Conservation (phyloP, 1,140 invertebrate genomes). For the Capitella teleta region DNA sequence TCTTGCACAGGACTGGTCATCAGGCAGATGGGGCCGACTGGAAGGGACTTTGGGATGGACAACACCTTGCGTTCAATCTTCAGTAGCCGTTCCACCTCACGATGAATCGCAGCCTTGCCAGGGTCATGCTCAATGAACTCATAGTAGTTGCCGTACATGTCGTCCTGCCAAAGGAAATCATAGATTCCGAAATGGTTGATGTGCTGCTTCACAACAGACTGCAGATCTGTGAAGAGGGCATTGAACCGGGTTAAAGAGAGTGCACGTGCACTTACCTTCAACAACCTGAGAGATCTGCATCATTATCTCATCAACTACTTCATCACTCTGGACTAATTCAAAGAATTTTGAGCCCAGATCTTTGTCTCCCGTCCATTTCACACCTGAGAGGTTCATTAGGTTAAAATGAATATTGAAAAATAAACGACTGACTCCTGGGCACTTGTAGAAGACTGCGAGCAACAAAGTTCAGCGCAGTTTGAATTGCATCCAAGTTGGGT, state of each 20-base stretch:
- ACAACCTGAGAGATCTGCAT: slow-evolving; percentile 25
- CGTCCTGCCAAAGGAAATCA: slow-evolving; percentile 43
- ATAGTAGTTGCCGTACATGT: slow-evolving; percentile 37
- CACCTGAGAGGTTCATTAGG: slow-evolving; percentile 18
- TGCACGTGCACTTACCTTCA: slow-evolving; percentile 21
- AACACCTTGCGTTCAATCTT: slow-evolving; percentile 34
- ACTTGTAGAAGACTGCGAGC: slow-evolving; percentile 29
- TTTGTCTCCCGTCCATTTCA: slow-evolving; percentile 23
- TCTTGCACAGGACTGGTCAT: slow-evolving; percentile 35
- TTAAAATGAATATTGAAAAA: slow-evolving; percentile 1
- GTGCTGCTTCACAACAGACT: slow-evolving; percentile 27
- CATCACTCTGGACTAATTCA: slow-evolving; percentile 22
- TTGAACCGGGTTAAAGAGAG: neutral
- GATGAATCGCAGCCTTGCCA: slow-evolving; percentile 29
- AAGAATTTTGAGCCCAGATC: slow-evolving; percentile 25
- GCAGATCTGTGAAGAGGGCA: slow-evolving; percentile 22
- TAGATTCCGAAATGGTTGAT: slow-evolving; percentile 39
- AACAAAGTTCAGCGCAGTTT: slow-evolving; percentile 27
- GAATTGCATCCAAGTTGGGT: slow-evolving; percentile 29
- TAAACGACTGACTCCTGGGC: slow-evolving; percentile 20
- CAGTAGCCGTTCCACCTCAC: slow-evolving; percentile 24
- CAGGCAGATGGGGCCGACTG: slow-evolving; percentile 33
- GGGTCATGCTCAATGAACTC: slow-evolving; percentile 38
- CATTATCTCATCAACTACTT: slow-evolving; percentile 25
- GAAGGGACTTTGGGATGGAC: slow-evolving; percentile 27